A percentile compares a stretch with the other conserved stretches of the same genome.
Conservation (phyloP, 2,113 vertebrate species). For the Sigmodon hispidus region DNA sequence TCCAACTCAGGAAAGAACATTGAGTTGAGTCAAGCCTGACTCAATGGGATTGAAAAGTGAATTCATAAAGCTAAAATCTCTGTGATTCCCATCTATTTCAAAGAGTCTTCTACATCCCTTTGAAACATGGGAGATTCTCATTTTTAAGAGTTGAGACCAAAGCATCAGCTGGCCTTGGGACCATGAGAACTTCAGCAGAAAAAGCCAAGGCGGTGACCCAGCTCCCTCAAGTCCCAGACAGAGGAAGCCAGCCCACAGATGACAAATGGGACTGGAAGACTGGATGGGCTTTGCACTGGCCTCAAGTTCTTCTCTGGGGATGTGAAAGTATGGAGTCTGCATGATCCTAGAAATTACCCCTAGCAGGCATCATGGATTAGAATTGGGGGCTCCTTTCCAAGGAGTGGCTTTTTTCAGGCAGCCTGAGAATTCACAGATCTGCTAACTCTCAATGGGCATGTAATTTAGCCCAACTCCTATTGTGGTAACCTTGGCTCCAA, state of each 20-base stretch:
- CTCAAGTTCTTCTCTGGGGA: conserved; percentile 40
- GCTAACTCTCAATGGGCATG: background rate
- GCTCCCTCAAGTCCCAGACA: conserved; percentile 64
- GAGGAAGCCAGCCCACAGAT: background rate
- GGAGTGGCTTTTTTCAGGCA: background rate
- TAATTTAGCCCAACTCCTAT: background rate
- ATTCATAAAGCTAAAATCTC: conserved; percentile 22
- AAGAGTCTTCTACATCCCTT: background rate
- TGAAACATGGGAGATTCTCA: conserved; percentile 55
- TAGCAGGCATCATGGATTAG: background rate
- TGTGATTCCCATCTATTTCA: conserved; percentile 4
- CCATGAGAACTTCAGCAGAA: background rate
- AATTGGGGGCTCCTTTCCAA: background rate
- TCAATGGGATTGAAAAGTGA: background rate
- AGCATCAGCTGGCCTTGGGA: background rate
- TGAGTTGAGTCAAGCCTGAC: background rate
- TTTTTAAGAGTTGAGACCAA: conserved; percentile 67
- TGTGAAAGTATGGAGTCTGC: background rate
- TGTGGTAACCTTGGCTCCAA: conserved; percentile 10
- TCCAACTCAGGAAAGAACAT: background rate
- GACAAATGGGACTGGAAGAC: background rate
- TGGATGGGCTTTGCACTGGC: background rate
- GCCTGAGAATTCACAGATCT: background rate
- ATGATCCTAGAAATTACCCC: conserved; percentile 26
- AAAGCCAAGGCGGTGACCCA: background rate